A percentile compares a stretch with the other conserved stretches of the same genome.
Evolutionary conservation across 2,797 vertebrate genomes (phyloP).

Genomic region (Coregonus suidteri): DNA sequence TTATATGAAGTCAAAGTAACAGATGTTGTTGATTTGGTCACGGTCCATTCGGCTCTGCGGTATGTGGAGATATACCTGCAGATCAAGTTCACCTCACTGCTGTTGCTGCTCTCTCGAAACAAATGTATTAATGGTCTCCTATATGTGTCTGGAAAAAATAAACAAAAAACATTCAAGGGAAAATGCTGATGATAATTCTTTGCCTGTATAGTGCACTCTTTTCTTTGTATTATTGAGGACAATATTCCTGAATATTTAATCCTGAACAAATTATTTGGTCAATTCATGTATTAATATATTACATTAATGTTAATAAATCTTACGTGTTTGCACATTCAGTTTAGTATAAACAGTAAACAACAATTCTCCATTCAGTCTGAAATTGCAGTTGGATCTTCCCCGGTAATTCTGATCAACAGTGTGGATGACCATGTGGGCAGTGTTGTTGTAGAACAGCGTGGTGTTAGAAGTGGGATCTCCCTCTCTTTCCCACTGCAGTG

Average conservation of each 20-base stretch:
- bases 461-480: constrained; percentile 6
- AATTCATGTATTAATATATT: background rate
- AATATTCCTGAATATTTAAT: background rate
- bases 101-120: constrained; percentile 31
- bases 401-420: constrained; percentile 3
- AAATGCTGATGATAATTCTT: background rate
- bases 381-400: constrained; percentile 20
- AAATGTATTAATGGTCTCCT: background rate
- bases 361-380: constrained; percentile 3
- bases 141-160: background rate
- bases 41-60: background rate
- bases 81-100: constrained; percentile 27
- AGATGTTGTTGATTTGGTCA: background rate
- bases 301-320: background rate
- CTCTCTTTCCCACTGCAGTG: constrained; percentile 23
- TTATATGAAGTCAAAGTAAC: background rate
- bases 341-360: background rate
- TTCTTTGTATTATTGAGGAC: background rate
- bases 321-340: constrained; percentile 12
- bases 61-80: rapidly evolving
- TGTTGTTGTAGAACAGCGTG: constrained; percentile 23
- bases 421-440: constrained; percentile 22
- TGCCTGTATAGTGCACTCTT: background rate
- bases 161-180: background rate
- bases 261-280: background rate